phyloP scores from a whole-genome alignment of 2,888 invertebrate species.

The Pteria penguin region DNA sequence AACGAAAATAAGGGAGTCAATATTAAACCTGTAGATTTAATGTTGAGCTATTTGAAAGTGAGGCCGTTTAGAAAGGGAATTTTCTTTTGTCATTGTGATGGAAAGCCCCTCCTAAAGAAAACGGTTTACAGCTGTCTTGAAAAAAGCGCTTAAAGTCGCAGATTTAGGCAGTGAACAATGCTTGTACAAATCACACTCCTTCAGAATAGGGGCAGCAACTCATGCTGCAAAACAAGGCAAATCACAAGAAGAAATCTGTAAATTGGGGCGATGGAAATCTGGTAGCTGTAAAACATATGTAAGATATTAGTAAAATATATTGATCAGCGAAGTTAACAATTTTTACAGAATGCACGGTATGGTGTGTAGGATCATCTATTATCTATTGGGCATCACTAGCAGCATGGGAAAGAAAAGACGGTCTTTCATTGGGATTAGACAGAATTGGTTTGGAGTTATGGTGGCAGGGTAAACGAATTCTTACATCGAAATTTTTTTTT shows the following conservation, averaged over 20 bases:
- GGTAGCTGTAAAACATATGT: neutral
- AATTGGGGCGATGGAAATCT: constrained; percentile 12
- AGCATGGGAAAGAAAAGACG: neutral
- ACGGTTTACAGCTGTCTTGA: neutral
- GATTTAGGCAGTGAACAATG: too few relatives aligned
- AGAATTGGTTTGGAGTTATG: neutral
- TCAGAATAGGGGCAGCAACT: too few relatives aligned
- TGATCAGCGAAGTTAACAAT: neutral
- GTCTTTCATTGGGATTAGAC: neutral
- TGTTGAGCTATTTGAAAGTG: neutral
- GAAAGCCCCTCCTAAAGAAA: too few relatives aligned
- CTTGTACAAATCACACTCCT: too few relatives aligned
- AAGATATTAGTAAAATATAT: neutral
- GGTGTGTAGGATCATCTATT: too few relatives aligned
- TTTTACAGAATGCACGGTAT: neutral
- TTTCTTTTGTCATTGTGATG: neutral
- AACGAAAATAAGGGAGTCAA: too few relatives aligned
- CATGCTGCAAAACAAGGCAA: too few relatives aligned
- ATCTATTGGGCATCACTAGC: neutral
- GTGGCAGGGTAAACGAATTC: constrained; percentile 2
- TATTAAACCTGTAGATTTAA: neutral
- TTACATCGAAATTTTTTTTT: too few relatives aligned
- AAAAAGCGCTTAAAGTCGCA: neutral
- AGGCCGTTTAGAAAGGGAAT: neutral
- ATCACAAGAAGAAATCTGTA: too few relatives aligned